These are phyloP conservation scores for Cynopterus sphinx DNA, from an alignment of 2,797 vertebrate genomes.

Conservation along the genomic window DNA sequence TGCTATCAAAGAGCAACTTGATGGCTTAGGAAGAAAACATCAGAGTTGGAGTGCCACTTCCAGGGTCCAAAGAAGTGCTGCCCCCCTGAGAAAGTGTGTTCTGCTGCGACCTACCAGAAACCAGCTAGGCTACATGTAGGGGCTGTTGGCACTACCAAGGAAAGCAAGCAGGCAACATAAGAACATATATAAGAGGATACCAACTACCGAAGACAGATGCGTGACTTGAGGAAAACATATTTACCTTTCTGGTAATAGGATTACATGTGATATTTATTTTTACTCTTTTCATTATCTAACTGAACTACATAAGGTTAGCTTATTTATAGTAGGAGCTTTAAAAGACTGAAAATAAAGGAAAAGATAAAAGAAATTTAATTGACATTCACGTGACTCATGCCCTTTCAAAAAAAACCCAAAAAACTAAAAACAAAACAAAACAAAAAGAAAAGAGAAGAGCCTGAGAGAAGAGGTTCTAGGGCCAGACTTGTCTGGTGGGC, in stretches of 20 bases:
- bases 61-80: neutral
- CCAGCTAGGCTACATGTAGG: neutral
- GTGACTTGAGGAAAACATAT: neutral
- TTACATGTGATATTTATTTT: neutral
- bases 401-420: conserved; percentile 3
- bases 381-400: neutral
- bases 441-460: neutral
- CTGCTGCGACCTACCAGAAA: neutral
- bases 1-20: neutral
- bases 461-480: neutral
- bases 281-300: neutral
- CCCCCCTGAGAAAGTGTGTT: neutral
- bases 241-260: neutral
- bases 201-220: rapidly evolving
- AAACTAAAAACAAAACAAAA: neutral
- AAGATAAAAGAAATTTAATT: neutral
- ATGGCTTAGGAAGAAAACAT: neutral
- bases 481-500: neutral
- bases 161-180: neutral
- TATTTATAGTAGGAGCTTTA: neutral
- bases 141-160: neutral
- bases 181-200: rapidly evolving
- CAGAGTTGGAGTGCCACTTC: neutral
- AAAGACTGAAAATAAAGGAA: neutral
- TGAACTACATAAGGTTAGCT: neutral